Base-by-base conservation (phyloP, 1,140 invertebrate species). In the Musca vetustissima region DNA sequence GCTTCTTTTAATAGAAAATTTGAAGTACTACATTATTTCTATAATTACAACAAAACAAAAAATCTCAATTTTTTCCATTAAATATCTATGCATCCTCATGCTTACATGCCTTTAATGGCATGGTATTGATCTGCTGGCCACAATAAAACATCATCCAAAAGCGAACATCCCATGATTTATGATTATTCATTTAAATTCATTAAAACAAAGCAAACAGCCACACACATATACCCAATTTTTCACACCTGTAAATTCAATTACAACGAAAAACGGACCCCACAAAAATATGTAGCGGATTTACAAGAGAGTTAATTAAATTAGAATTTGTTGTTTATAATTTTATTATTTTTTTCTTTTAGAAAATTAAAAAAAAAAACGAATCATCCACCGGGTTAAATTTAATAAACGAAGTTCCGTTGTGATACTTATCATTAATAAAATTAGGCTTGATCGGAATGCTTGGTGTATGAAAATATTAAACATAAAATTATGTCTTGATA, bases 121-220 rank as follows among this genome's bases (percentile, higher is more conserved):
- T 59, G 28, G 15, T 43, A 2, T 8, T 9, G 36, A 43, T 8
- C 36, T 43, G 36, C 36, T 43, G 36, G 36, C 36, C 36, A 43
- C 36, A 43, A 43, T 13, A 13, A 43, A 43, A 13, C 11, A 43
- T 43, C 36, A 8, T 13, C 36, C 36, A 11, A 4, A 43, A 43
- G 13, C 2, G 17, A 36, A 61, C 0, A 17, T 2, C 21, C 8
- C 17, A 61, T 61, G 57, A 61, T 61, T 61, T 61, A 61, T 61
- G 28, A 36, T 43, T 19, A 61, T n/a, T 61, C 57, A 61, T 61
- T 61, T 61, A 36, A 61, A 61, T 61, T 61, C 57, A 61, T 61
- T 61, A 61, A 61, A 61, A 43, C 19, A 9, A 36, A 8, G 32
- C 36, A n/a, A 36, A 43, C 4, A 43, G 13, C 36, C 36, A 6